Evolutionary conservation across 2,888 invertebrate genomes (phyloP).

Genomic region (Drosophila pseudotakahashii): DNA sequence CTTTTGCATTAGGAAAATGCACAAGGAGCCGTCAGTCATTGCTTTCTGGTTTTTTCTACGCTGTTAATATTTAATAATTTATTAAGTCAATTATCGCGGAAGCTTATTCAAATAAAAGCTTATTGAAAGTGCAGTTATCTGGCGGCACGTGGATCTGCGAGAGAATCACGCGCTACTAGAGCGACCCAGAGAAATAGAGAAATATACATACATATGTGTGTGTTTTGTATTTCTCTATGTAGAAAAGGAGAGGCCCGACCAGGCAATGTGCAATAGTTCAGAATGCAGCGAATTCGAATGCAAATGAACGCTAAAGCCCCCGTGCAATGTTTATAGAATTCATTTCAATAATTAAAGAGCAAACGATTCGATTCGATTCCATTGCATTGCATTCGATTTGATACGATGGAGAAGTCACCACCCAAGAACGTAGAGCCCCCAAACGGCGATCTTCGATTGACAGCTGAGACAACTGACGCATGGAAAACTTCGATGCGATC

Average conservation of each 20-base stretch:
- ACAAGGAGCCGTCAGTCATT: conserved; percentile 17
- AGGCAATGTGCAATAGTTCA: conserved; percentile 39
- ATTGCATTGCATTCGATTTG: conserved; percentile 13
- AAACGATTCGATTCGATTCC: conserved; percentile 12
- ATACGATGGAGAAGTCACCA: conserved; percentile 20
- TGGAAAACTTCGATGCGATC: conserved; percentile 32
- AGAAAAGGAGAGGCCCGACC: conserved; percentile 9
- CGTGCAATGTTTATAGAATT: conserved; percentile 37
- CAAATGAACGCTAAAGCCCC: conserved; percentile 27
- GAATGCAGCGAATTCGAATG: conserved; percentile 32
- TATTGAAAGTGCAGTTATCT: conserved; percentile 57
- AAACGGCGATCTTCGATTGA: conserved; percentile 20
- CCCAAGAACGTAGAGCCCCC: conserved; percentile 11
- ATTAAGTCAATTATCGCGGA: conserved; percentile 75
- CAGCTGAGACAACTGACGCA: conserved; percentile 29
- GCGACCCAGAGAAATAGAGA: not conserved
- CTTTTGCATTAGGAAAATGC: conserved; percentile 49
- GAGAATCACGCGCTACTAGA: conserved; percentile 68
- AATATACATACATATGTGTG: no score
- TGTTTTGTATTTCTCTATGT: not conserved
- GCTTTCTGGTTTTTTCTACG: conserved; percentile 55
- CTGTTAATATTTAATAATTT: conserved; percentile 61
- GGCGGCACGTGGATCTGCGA: conserved; percentile 60
- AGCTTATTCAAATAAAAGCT: conserved; percentile 64
- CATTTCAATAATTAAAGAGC: conserved; percentile 44